phyloP scores from a whole-genome alignment of 2,888 invertebrate genomes.

The Prenolepis imparis region DNA sequence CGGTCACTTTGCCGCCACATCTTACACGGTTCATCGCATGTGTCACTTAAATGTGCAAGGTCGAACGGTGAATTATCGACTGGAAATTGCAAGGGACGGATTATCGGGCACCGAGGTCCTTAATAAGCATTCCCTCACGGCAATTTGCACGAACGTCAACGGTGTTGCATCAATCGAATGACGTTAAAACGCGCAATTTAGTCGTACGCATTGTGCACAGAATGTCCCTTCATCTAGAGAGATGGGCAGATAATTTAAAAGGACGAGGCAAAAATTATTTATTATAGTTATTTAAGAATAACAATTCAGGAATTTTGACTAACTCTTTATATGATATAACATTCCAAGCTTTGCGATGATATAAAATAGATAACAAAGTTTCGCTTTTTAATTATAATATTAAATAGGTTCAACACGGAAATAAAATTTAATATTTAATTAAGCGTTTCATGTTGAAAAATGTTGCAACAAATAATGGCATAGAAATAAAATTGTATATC shows the following conservation, averaged over 20 bases:
- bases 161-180: constrained; percentile 36
- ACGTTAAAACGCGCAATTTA: constrained; percentile 49
- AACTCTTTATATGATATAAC: background rate
- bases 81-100: constrained; percentile 62
- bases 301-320: background rate
- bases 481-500: background rate
- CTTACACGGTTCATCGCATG: constrained; percentile 40
- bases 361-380: background rate
- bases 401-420: background rate
- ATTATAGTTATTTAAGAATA: background rate
- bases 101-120: constrained; percentile 59
- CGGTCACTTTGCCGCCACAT: constrained; percentile 25
- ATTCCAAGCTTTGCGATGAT: background rate
- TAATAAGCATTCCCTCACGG: constrained; percentile 63
- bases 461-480: background rate
- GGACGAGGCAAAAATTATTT: constrained; percentile 3
- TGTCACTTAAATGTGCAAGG: constrained; percentile 56
- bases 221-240: constrained; percentile 36
- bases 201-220: constrained; percentile 28
- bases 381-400: background rate
- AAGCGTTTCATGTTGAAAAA: background rate
- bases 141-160: constrained; percentile 56
- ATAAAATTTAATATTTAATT: constrained; percentile 6
- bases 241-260: background rate
- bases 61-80: constrained; percentile 60